phyloP scores from a whole-genome alignment of 2,888 invertebrate species.

The Clivina fossor region DNA sequence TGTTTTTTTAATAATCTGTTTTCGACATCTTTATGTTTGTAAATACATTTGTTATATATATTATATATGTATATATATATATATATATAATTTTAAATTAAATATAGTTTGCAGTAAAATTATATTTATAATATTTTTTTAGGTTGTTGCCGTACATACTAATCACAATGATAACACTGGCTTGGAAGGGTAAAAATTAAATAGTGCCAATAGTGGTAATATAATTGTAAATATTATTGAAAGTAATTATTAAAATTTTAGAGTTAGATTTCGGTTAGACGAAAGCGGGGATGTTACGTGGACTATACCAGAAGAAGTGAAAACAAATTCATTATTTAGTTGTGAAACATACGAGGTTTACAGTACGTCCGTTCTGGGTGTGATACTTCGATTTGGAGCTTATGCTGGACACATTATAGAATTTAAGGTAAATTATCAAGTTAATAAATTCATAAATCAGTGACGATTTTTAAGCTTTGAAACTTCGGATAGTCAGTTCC shows the following conservation, averaged over 20 bases:
- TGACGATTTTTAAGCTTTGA: too few relatives aligned
- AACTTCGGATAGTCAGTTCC: too few relatives aligned
- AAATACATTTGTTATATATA: too few relatives aligned
- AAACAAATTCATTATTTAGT: slow-evolving; percentile 61
- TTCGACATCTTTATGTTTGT: too few relatives aligned
- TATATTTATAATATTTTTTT: too few relatives aligned
- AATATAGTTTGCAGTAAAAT: too few relatives aligned
- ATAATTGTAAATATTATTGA: slow-evolving; percentile 17
- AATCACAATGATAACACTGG: slow-evolving; percentile 54
- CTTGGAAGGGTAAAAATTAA: slow-evolving; percentile 55
- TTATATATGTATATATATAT: too few relatives aligned
- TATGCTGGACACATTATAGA: slow-evolving; percentile 68
- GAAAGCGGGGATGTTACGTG: slow-evolving; percentile 66
- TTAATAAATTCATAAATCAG: too few relatives aligned
- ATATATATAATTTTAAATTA: too few relatives aligned
- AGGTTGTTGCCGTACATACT: slow-evolving; percentile 24
- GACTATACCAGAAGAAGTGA: slow-evolving; percentile 60
- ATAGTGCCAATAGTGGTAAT: slow-evolving; percentile 25
- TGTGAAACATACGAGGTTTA: slow-evolving; percentile 69
- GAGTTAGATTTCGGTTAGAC: slow-evolving; percentile 58
- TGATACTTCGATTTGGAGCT: slow-evolving; percentile 61
- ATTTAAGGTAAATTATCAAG: slow-evolving; percentile 57
- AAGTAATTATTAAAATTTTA: slow-evolving; percentile 38
- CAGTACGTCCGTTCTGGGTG: slow-evolving; percentile 48
- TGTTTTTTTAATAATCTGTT: too few relatives aligned